Evolutionary conservation across 2,888 invertebrate genomes (phyloP).

Genomic region (Meteorus colon): DNA sequence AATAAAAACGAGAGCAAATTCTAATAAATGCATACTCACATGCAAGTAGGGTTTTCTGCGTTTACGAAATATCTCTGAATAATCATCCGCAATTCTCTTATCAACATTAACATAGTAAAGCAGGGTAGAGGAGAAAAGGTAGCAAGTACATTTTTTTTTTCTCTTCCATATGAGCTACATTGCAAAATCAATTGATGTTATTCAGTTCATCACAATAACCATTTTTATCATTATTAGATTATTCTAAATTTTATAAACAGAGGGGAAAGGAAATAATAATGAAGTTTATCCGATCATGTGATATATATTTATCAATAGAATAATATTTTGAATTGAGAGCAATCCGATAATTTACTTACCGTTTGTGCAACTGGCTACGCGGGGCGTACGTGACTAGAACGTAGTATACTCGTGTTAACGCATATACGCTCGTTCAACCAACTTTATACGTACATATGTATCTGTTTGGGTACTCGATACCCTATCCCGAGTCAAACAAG

Average conservation of each 20-base stretch:
- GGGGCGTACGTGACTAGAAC: slow-evolving; percentile 35
- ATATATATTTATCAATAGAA: slow-evolving; percentile 14
- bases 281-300: not conserved
- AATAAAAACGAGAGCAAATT: not conserved
- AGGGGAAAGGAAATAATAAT: slow-evolving; percentile 2
- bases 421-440: slow-evolving; percentile 6
- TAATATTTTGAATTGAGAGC: slow-evolving; percentile 21
- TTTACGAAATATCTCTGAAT: too few species aligned
- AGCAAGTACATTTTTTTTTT: too few species aligned
- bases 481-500: slow-evolving; percentile 34
- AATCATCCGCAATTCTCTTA: too few species aligned
- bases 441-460: slow-evolving; percentile 16
- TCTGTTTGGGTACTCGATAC: slow-evolving; percentile 10
- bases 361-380: slow-evolving; percentile 11
- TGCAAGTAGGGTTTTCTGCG: not conserved
- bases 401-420: slow-evolving; percentile 30
- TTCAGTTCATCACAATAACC: not conserved
- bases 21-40: not conserved
- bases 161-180: not conserved
- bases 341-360: slow-evolving; percentile 32
- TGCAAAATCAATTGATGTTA: not conserved
- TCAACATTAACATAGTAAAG: too few species aligned
- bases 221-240: not conserved
- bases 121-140: too few species aligned
- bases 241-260: not conserved